Percentiles rank a stretch among this genome's conserved stretches.
Conservation (phyloP, 2,113 vertebrate genomes). For the Cnemophilus loriae region DNA sequence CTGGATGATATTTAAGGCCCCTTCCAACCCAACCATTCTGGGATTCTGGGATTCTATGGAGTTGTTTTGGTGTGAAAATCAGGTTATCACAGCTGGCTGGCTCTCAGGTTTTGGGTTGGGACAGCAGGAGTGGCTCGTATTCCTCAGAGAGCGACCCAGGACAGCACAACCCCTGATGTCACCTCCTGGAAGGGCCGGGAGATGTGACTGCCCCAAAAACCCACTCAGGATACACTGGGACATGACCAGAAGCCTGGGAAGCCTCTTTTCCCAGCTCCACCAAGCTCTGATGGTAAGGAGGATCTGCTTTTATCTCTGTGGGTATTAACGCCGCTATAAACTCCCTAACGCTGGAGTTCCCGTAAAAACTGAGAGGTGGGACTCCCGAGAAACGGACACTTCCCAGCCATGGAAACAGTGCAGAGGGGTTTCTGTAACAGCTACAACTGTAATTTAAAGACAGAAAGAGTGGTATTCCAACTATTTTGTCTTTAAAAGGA, state of each 20-base stretch:
- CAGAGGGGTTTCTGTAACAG: background rate
- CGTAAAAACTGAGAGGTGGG: conserved; percentile 13
- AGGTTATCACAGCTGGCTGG: background rate
- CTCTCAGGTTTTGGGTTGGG: background rate
- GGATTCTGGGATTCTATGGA: background rate
- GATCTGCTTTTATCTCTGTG: conserved; percentile 13
- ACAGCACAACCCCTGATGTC: background rate
- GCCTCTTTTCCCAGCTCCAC: background rate
- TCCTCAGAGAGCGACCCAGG: background rate
- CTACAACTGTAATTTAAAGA: conserved; percentile 27
- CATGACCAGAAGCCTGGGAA: background rate
- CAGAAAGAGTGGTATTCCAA: conserved; percentile 52
- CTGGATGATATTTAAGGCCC: no score
- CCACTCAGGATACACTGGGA: fast-evolving
- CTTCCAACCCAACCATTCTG: background rate
- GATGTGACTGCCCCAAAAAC: background rate
- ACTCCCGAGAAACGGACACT: background rate
- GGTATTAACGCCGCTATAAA: background rate
- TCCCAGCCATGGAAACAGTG: conserved; percentile 16
- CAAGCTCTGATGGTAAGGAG: background rate
- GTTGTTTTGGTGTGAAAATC: background rate
- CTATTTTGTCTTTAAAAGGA: conserved; percentile 68
- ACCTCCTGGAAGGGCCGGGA: background rate
- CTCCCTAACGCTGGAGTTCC: background rate
- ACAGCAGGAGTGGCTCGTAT: background rate